These are phyloP conservation scores for Camponotus pennsylvanicus DNA, from an alignment of 1,140 invertebrate species.

Conservation along the genomic window DNA sequence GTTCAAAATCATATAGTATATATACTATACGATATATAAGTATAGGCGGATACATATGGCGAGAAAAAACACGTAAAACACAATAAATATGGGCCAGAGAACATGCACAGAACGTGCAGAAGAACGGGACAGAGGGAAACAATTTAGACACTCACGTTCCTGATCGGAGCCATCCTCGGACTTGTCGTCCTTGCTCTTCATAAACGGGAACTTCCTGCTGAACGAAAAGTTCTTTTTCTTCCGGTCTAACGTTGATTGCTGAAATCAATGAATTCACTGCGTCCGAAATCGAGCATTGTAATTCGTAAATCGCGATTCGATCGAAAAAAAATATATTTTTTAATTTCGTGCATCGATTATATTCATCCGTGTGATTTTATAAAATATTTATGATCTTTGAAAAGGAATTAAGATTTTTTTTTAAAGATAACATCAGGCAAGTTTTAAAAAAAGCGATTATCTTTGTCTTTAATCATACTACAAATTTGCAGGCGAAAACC, in stretches of 20 bases:
- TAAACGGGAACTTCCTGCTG: slow-evolving; percentile 99
- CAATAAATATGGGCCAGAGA: slow-evolving; percentile 69
- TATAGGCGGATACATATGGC: slow-evolving; percentile 63
- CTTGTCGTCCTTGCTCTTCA: slow-evolving; percentile 99
- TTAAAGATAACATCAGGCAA: not conserved
- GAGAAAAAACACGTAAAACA: slow-evolving; percentile 62
- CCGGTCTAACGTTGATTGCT: slow-evolving; percentile 97
- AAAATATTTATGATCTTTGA: not conserved
- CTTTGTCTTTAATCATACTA: not conserved
- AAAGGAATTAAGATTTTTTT: not conserved
- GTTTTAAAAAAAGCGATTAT: not conserved
- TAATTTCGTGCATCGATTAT: not conserved
- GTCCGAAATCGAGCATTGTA: not conserved
- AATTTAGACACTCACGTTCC: slow-evolving; percentile 96
- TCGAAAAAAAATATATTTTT: not conserved
- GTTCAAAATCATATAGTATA: slow-evolving; percentile 5
- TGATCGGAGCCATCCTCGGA: slow-evolving; percentile 98
- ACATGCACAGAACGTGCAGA: slow-evolving; percentile 77
- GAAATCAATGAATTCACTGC: slow-evolving; percentile 77
- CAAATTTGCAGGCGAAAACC: slow-evolving; percentile 1
- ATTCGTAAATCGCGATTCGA: not conserved
- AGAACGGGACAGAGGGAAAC: not conserved
- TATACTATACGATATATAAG: slow-evolving; percentile 43
- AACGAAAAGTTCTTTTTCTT: slow-evolving; percentile 99
- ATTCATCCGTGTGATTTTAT: not conserved